phyloP scores from a whole-genome alignment of 2,888 invertebrate genomes.

The Acholoe squamosa region DNA sequence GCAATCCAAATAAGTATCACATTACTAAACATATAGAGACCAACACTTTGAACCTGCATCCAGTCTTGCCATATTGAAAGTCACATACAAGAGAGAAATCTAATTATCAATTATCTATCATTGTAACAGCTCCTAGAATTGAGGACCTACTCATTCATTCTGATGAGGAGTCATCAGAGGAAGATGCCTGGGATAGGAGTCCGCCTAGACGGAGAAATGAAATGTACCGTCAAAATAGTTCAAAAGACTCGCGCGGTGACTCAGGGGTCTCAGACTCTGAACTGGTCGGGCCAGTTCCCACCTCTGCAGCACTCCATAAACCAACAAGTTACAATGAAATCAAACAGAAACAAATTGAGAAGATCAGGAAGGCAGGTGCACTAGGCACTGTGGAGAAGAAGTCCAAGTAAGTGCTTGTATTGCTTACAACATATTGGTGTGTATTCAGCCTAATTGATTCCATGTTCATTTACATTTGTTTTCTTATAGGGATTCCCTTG shows the following conservation, averaged over 20 bases:
- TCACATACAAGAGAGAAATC: too few species aligned
- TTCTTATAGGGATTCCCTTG: too few species aligned
- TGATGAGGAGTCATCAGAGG: not conserved
- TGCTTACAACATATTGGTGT: too few species aligned
- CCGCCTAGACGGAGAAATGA: not conserved
- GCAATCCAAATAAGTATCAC: too few species aligned
- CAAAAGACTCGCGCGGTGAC: conserved; percentile 34
- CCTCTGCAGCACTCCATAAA: conserved; percentile 76
- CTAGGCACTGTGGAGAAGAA: conserved; percentile 72
- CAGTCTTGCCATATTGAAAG: too few species aligned
- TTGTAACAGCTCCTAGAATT: not conserved
- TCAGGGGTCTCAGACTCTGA: conserved; percentile 63
- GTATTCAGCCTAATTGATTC: too few species aligned
- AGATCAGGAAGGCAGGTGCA: conserved; percentile 76
- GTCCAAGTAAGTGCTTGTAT: not conserved
- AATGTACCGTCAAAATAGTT: not conserved
- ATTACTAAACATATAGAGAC: too few species aligned
- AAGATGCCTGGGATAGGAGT: not conserved
- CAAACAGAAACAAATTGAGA: conserved; percentile 75
- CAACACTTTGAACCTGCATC: too few species aligned
- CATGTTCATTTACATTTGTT: too few species aligned
- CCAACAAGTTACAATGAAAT: conserved; percentile 77
- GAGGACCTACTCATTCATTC: conserved; percentile 32
- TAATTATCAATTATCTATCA: too few species aligned
- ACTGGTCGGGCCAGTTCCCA: conserved; percentile 75